A percentile compares a stretch with the other conserved stretches of the same genome.
Conservation (phyloP, 2,797 vertebrate genomes). For the Gymnoscopelus braueri region DNA sequence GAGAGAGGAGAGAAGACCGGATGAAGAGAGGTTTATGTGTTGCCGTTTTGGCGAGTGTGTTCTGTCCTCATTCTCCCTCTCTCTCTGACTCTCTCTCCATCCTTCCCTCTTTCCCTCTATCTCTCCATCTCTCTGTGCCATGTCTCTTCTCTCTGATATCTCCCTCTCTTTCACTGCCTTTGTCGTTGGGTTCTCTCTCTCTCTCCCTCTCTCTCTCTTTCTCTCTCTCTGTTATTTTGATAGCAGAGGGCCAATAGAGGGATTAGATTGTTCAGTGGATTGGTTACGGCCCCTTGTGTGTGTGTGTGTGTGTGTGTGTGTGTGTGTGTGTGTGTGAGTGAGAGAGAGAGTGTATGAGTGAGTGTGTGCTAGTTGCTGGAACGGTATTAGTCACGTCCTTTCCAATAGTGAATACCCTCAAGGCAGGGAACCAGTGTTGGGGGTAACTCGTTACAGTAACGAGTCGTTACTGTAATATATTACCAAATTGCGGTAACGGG, state of each 20-base stretch:
- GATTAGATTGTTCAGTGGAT: conserved; percentile 45
- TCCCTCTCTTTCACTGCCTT: background rate
- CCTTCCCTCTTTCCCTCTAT: conserved; percentile 13
- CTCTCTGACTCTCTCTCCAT: background rate
- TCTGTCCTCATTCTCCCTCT: background rate
- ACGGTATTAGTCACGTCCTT: conserved; percentile 20
- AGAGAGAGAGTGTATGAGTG: background rate
- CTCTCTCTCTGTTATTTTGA: conserved; percentile 10
- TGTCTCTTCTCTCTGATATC: conserved; percentile 22
- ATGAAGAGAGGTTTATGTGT: no score
- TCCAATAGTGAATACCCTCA: conserved; percentile 24
- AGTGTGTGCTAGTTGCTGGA: conserved; percentile 15
- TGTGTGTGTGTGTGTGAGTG: background rate
- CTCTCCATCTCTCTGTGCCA: conserved; percentile 24
- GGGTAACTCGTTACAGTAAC: background rate
- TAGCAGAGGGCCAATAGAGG: conserved; percentile 18
- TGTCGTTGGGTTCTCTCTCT: conserved; percentile 1
- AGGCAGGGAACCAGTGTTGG: conserved; percentile 29
- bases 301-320: background rate
- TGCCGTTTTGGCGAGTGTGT: background rate
- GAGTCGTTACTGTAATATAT: no score
- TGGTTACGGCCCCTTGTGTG: conserved; percentile 38
- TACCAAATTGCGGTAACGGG: no score
- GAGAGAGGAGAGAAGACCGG: no score
- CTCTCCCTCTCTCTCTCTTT: conserved; percentile 1